phyloP scores from a whole-genome alignment of 2,113 vertebrate genomes.

The Tragelaphus imberbis region DNA sequence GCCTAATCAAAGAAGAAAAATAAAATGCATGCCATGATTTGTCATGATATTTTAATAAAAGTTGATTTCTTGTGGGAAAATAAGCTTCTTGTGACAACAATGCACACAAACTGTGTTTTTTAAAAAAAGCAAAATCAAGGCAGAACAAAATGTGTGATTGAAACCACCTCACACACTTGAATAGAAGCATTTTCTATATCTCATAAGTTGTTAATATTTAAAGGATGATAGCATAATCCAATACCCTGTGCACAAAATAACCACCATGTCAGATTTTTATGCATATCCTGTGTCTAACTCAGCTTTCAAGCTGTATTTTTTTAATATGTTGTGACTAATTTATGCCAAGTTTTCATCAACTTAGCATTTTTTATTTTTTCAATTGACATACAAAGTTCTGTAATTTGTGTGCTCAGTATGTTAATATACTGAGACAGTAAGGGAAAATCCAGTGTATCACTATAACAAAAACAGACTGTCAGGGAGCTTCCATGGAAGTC shows the following conservation, averaged over 20 bases:
- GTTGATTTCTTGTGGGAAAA: constrained; percentile 71
- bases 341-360: constrained; percentile 70
- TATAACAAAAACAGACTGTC: background rate
- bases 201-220: constrained; percentile 72
- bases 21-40: constrained; percentile 74
- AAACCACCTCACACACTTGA: constrained; percentile 65
- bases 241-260: constrained; percentile 42
- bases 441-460: constrained; percentile 11
- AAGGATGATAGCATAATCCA: constrained; percentile 61
- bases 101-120: constrained; percentile 53
- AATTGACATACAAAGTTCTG: constrained; percentile 52
- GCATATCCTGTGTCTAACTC: constrained; percentile 53
- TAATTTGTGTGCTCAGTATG: constrained; percentile 60
- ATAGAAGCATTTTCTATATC: constrained; percentile 41
- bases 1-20: constrained; percentile 79
- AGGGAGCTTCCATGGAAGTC: background rate
- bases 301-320: constrained; percentile 48
- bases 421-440: constrained; percentile 47
- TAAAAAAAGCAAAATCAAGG: constrained; percentile 51
- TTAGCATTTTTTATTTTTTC: constrained; percentile 70
- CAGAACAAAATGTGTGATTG: constrained; percentile 53
- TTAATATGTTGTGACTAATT: constrained; percentile 70
- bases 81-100: constrained; percentile 55
- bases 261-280: constrained; percentile 67
- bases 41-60: constrained; percentile 70